These are phyloP conservation scores for Pithys albifrons DNA, from an alignment of 2,113 vertebrate genomes.

Conservation along the genomic window DNA sequence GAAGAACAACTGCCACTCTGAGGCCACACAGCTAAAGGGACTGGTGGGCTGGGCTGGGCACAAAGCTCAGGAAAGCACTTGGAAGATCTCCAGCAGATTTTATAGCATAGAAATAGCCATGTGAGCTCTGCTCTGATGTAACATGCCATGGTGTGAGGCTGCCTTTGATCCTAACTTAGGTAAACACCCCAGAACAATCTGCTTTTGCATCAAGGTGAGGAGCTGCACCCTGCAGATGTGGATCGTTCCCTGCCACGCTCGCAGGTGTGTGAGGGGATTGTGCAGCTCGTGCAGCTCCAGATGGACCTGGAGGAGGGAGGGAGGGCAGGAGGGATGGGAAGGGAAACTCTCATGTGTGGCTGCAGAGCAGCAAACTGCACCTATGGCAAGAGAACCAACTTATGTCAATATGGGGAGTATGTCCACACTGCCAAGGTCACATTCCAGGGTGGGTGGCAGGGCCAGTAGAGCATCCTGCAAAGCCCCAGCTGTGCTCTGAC, in stretches of 20 bases:
- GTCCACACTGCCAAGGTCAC: accelerated
- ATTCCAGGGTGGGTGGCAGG: accelerated
- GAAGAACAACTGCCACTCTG: neutral
- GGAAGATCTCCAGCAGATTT: conserved; percentile 10
- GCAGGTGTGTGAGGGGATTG: neutral
- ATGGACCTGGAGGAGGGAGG: neutral
- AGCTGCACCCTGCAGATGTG: neutral
- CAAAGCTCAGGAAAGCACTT: neutral
- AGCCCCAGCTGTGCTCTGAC: neutral
- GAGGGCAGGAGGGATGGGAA: neutral
- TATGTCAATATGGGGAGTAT: accelerated
- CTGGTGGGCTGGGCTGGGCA: neutral
- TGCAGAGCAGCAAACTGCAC: neutral
- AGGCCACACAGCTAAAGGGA: neutral
- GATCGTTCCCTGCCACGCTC: neutral
- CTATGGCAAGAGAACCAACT: accelerated
- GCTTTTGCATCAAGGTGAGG: neutral
- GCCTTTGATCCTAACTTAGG: neutral
- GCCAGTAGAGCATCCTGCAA: neutral
- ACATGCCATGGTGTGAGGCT: neutral
- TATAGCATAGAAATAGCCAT: neutral
- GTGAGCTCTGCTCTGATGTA: conserved; percentile 16
- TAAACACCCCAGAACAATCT: conserved; percentile 31
- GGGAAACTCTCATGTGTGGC: neutral
- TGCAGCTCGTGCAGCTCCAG: neutral